Base-by-base conservation (phyloP, 2,888 invertebrate species). In the Sphaeridia pumilis region DNA sequence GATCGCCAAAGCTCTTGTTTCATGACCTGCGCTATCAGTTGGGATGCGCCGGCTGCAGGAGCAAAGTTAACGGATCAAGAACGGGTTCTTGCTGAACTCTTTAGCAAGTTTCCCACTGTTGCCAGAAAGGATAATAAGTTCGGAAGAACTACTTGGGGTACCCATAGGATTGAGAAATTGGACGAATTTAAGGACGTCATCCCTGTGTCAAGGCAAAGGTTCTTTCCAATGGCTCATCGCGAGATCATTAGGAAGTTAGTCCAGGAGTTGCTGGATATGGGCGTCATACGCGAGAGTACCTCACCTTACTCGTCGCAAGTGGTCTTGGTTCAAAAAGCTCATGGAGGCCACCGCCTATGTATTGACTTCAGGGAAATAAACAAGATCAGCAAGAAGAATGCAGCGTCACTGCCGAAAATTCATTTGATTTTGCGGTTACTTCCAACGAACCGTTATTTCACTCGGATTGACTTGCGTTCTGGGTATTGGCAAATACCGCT, bases 401-500 rank as follows among this genome's bases (percentile, higher is more conserved):
- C 46, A 21, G 38, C 42, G 17, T 28, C 48, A 20, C 43, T 57
- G 34, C 54, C 46, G 44, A 47, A 51, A 20, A 20, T 42, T 2
- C 22, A 47, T 14, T 3, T 28, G 2, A 47, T 56, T 22, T 31
- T 56, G 28, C 28, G 47, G 1, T 20, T 35, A 28, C 4, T 50
- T 2, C 50, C 53, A 14, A 20, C 48, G 26, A 28, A 42, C 14
- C 10, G 46, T 20, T 34, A 25, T n/a, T 55, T 52, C 35, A 48
- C 52, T 22, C 46, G 34, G 4, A 44, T 61, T 7, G 61, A 63
- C 51, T 41, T 58, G 14, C 34, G 49, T 10, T 25, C 14, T n/a
- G 60, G 56, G 7, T 61, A 56, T 52, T 60, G 53, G 54, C 57
- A 60, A 41, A 50, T 61, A 2, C 46, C 42, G n/a, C 24, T 63